Conservation (phyloP, 1,140 invertebrate species). For the Formica selysi region DNA sequence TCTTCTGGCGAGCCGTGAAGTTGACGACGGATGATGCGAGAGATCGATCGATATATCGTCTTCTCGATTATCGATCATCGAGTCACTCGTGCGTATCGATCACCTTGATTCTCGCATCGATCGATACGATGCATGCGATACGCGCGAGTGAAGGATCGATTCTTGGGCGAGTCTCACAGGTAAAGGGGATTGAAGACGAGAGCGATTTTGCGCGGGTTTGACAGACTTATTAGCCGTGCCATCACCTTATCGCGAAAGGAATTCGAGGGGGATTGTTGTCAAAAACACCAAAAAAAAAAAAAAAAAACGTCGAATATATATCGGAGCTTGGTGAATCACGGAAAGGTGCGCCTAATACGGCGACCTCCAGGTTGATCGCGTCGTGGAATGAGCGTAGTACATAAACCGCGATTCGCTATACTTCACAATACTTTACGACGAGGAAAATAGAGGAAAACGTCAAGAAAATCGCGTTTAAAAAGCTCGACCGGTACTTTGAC, state of each 20-base stretch:
- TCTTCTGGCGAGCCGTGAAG: neutral
- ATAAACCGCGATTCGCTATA: neutral
- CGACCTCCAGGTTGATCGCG: neutral
- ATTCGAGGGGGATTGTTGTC: no score
- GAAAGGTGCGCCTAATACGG: neutral
- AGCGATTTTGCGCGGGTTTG: slow-evolving; percentile 46
- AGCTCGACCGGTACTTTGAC: neutral
- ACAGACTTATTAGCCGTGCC: neutral
- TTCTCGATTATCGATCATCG: neutral
- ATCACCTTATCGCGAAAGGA: neutral
- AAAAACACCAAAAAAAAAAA: neutral
- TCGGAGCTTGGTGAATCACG: neutral
- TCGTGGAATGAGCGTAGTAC: neutral
- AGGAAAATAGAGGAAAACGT: neutral
- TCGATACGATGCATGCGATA: neutral
- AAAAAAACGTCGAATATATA: neutral
- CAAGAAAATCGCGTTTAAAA: neutral
- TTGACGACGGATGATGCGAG: neutral
- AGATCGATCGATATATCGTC: neutral
- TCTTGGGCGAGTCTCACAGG: slow-evolving; percentile 33
- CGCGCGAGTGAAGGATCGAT: slow-evolving; percentile 17
- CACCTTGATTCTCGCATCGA: neutral
- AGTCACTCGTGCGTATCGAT: neutral
- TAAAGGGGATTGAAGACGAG: neutral
- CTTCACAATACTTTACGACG: neutral